Conservation (phyloP, 1,140 invertebrate species). For the Phymastichus coffea region DNA sequence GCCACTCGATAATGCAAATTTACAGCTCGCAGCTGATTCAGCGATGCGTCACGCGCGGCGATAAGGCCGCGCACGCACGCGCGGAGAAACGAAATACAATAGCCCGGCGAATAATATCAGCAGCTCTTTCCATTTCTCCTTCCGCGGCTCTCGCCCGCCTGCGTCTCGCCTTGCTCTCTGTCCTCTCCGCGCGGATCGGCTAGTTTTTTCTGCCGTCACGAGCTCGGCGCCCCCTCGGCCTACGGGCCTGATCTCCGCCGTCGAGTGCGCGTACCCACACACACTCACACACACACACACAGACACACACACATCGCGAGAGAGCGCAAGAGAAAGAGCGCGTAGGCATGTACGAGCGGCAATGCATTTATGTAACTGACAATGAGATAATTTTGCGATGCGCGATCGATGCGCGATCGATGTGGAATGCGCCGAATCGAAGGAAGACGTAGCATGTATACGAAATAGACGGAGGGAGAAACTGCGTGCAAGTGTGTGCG, state of each 20-base stretch:
- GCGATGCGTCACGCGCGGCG: too few relatives aligned
- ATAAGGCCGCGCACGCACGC: too few relatives aligned
- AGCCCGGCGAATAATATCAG: too few relatives aligned
- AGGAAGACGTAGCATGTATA: not conserved
- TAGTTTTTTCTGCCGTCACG: too few relatives aligned
- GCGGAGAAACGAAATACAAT: too few relatives aligned
- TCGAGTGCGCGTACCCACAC: conserved; percentile 5
- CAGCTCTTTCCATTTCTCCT: too few relatives aligned
- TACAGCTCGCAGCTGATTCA: too few relatives aligned
- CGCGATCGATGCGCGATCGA: conserved; percentile 25
- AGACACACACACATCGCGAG: not conserved
- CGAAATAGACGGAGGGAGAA: not conserved
- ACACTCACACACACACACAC: not conserved
- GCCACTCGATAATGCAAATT: too few relatives aligned
- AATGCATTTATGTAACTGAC: conserved; percentile 18
- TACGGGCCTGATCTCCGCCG: conserved; percentile 23
- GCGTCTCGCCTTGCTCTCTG: too few relatives aligned
- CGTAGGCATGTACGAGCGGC: not conserved
- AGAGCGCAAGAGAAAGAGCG: not conserved
- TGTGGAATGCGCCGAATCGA: conserved; percentile 25
- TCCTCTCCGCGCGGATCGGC: too few relatives aligned
- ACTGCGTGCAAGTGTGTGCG: not conserved
- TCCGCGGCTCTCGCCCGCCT: too few relatives aligned
- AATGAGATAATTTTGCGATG: conserved; percentile 23
- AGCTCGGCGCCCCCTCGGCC: conserved; percentile 20